Base-by-base conservation (phyloP, 2,113 vertebrate species). In the Chlorocebus sabaeus region DNA sequence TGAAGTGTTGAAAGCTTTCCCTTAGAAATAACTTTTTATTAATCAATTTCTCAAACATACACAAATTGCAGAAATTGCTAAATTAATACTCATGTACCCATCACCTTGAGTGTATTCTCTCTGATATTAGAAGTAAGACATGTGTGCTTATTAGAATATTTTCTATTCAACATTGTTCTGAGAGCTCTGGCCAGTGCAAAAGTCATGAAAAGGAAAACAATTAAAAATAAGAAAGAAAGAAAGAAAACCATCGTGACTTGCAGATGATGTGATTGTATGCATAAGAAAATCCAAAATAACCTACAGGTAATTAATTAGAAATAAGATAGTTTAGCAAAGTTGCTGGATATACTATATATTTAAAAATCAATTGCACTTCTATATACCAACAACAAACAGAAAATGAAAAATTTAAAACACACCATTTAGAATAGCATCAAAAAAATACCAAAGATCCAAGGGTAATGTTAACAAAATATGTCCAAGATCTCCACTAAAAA, bases 281-380 rank as follows among this genome's bases (percentile, higher is more conserved):
- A 79, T 73, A 89, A 95, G 72, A 67, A 89, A 72, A 79, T 48
- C n/a, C 59, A 95, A 84, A 79, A 64, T 82, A 68, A 76, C 40
- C 20, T 50, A 48, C 12, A 57, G 10, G 18, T 83, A 70, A 73
- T 40, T 50, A 3, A 67, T 50, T 73, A 64, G 43, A 87, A 79
- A 67, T 64, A 92, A 72, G 52, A 70, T 16, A 81, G 48, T 81
- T 57, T 32, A 57, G 38, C 16, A 93, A 81, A 68, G 6, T 73
- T 76, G 23, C 45, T 88, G 55, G 32, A n/a, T 59, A 55, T 64
- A 88, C 27, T 87, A 30, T 64, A 52, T 52, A 81, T 38, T 73
- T n/a, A 92, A 88, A 87, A 55, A 80, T 52, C 48, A 68, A 59
- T 27, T 91, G 45, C 11, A 78, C 88, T 92, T 89, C 27, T 92